Evolutionary conservation across 2,888 invertebrate species (phyloP).

Genomic region (Andricus curvator): DNA sequence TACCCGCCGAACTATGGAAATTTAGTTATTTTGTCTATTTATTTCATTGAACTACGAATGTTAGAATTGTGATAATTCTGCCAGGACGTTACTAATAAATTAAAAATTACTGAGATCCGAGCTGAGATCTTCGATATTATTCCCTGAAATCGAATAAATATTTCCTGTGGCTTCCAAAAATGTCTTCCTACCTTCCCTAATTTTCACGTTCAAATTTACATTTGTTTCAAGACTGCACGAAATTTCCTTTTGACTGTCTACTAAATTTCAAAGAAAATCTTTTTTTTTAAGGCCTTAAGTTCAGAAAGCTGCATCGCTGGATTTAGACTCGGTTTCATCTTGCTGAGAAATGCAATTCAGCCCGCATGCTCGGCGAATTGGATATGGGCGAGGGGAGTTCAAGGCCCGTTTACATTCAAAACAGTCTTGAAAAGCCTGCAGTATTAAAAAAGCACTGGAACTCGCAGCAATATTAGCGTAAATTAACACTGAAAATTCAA

Average conservation of each 20-base stretch:
- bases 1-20: too few relatives aligned
- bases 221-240: background rate
- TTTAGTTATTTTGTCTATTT: too few relatives aligned
- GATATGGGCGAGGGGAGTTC: slow-evolving; percentile 36
- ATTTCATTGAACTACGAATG: too few relatives aligned
- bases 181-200: background rate
- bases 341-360: slow-evolving; percentile 15
- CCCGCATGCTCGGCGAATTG: slow-evolving; percentile 28
- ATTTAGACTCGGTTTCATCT: slow-evolving; percentile 13
- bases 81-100: too few relatives aligned
- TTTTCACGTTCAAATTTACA: background rate
- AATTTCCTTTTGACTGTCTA: background rate
- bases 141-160: too few relatives aligned
- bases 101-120: too few relatives aligned
- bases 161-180: too few relatives aligned
- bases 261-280: background rate
- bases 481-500: slow-evolving; percentile 35
- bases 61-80: too few relatives aligned
- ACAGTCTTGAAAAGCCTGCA: slow-evolving; percentile 30
- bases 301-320: slow-evolving; percentile 8
- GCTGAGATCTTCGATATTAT: too few relatives aligned
- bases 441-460: slow-evolving; percentile 6
- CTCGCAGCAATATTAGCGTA: slow-evolving; percentile 9
- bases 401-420: slow-evolving; percentile 38
- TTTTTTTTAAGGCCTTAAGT: background rate